Base-by-base conservation (phyloP, 2,888 invertebrate species). In the Spodoptera picta region DNA sequence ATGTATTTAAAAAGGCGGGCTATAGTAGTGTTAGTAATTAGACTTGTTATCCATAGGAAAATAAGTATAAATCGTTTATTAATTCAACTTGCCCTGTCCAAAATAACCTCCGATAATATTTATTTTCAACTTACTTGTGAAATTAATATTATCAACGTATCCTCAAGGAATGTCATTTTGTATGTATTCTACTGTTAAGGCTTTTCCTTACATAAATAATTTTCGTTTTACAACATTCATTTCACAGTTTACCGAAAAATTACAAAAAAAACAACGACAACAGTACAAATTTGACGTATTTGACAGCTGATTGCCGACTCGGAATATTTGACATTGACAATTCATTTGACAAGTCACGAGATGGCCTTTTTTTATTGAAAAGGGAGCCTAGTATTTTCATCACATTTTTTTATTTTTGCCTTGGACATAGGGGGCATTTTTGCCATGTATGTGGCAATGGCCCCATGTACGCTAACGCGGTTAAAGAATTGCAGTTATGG, bases 121-220 rank as follows among this genome's bases (percentile, higher is more conserved):
- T 76, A 67, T 58, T 44, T 59, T 11, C 3, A 36, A 83, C 86
- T 88, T 91, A 97, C 97, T 95, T 97, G 97, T 56, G 98, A 98
- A 82, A 97, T 95, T 74, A 98, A 95, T 88, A 98, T 97, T 73
- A 98, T 97, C 68, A 97, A 95, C 45, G 97, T 97, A 93, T 98
- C 98, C 89, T 97, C 97, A 60, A 98, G 89, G 88, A 98, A 98
- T 77, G 96, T 97, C 98, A 98, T 98, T 51, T 74, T 88, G 43
- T 12, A 53, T 27, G 4, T 11, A 36, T 27, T 23, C 6, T 4
- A 0, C n/a, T 19, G 4, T 14, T 57, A 23, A 31, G 7, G 6
- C 10, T 42, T 36, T 41, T 46, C 7, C 36, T 31, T 24, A 6
- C 2, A 7, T 11, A 44, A 9, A 50, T 46, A 46, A 0, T 47